phyloP scores from a whole-genome alignment of 2,888 invertebrate genomes.

The Gandaritis pyraliata region DNA sequence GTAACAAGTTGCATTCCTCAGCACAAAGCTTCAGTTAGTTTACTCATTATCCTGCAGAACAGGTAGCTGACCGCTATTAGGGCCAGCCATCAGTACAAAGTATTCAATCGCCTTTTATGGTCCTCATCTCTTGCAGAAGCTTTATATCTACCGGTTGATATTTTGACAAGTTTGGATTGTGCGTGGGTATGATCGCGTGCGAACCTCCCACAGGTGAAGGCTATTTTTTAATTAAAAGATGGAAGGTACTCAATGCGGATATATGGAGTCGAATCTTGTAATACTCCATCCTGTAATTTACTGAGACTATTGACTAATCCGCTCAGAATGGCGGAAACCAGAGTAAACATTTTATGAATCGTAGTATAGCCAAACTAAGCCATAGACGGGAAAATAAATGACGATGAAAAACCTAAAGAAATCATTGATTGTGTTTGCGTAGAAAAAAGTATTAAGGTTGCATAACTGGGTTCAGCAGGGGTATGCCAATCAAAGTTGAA shows the following conservation, averaged over 20 bases:
- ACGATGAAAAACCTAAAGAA: too few relatives aligned
- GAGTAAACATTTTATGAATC: conserved; percentile 2
- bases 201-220: background rate
- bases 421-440: too few relatives aligned
- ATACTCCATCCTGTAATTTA: conserved; percentile 56
- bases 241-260: background rate
- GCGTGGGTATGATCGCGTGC: too few relatives aligned
- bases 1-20: conserved; percentile 53
- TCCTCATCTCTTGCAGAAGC: background rate
- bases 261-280: conserved; percentile 17
- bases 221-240: background rate
- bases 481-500: too few relatives aligned
- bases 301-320: conserved; percentile 51
- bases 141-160: background rate
- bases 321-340: conserved; percentile 17
- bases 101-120: background rate
- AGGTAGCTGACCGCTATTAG: conserved; percentile 55
- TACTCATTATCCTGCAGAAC: conserved; percentile 70
- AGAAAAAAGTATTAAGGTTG: too few relatives aligned
- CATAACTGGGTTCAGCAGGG: too few relatives aligned
- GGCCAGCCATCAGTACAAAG: background rate
- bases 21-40: conserved; percentile 66
- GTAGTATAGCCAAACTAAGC: background rate
- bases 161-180: background rate
- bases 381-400: too few relatives aligned